Evolutionary conservation across 2,797 vertebrate species (phyloP).

Genomic region (Stomatorhinus walkeri): DNA sequence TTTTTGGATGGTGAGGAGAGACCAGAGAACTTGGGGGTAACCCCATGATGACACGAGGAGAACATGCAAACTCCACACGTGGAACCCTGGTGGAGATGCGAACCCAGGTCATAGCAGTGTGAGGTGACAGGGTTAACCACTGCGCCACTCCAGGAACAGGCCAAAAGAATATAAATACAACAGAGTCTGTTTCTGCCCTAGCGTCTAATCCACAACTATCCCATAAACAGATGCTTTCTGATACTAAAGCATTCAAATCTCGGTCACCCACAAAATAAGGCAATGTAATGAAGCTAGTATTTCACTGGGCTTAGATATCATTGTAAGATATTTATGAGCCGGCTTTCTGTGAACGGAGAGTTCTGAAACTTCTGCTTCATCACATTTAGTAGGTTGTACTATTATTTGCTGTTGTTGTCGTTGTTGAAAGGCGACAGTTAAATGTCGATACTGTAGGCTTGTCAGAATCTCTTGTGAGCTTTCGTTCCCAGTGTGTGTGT

Average conservation of each 20-base stretch:
- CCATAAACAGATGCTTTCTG: not conserved
- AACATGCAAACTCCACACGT: not conserved
- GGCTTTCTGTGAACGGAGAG: not conserved
- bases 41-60: not conserved
- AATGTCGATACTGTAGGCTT: not conserved
- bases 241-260: not conserved
- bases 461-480: slow-evolving; percentile 1
- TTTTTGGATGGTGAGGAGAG: not conserved
- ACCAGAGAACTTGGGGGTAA: not conserved
- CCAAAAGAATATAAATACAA: not conserved
- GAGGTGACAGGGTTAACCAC: not conserved
- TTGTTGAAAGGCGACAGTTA: not conserved
- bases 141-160: not conserved
- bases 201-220: not conserved
- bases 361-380: not conserved
- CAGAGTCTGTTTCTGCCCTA: not conserved
- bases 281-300: not conserved
- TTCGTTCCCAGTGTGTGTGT: not conserved
- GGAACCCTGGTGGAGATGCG: not conserved
- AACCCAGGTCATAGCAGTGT: not conserved
- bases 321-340: not conserved
- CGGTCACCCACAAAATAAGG: not conserved
- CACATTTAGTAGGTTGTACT: not conserved
- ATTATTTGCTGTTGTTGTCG: not conserved
- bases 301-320: not conserved